phyloP scores from a whole-genome alignment of 2,888 invertebrate species.

The Boloria selene region DNA sequence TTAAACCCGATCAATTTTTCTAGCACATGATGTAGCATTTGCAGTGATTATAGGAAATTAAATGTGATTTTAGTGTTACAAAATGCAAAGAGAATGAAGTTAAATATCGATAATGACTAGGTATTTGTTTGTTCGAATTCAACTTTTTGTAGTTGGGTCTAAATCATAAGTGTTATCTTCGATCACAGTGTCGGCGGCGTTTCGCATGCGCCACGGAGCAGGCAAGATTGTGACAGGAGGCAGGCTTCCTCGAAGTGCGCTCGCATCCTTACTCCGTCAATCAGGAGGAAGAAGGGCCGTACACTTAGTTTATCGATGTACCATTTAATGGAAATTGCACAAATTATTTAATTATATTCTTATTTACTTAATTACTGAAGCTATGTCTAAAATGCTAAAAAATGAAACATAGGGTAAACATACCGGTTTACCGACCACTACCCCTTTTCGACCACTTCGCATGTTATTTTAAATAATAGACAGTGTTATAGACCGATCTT shows the following conservation, averaged over 20 bases:
- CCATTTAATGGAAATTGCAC: conserved; percentile 12
- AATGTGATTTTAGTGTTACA: background rate
- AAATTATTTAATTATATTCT: conserved; percentile 1
- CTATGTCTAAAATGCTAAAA: too few species aligned
- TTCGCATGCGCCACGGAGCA: conserved; percentile 61
- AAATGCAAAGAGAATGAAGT: background rate
- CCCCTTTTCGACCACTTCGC: too few species aligned
- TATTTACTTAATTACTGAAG: too few species aligned
- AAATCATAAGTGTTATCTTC: conserved; percentile 76
- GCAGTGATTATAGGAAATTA: background rate
- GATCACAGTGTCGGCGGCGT: conserved; percentile 74
- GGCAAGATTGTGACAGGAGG: conserved; percentile 52
- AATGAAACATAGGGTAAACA: too few species aligned
- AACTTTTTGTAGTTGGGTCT: conserved; percentile 76
- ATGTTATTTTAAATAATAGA: too few species aligned
- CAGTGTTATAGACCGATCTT: too few species aligned
- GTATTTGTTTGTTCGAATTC: conserved; percentile 61
- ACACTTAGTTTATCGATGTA: conserved; percentile 36
- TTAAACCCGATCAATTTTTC: background rate
- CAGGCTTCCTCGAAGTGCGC: conserved; percentile 68
- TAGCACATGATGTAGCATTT: conserved; percentile 3
- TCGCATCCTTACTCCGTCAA: conserved; percentile 55
- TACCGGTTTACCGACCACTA: too few species aligned
- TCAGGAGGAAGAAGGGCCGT: conserved; percentile 51
- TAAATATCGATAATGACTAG: conserved; percentile 9